Percentiles rank a stretch among this genome's conserved stretches.
phyloP scores from a whole-genome alignment of 2,888 invertebrate genomes.

The Euzophera pinguis region DNA sequence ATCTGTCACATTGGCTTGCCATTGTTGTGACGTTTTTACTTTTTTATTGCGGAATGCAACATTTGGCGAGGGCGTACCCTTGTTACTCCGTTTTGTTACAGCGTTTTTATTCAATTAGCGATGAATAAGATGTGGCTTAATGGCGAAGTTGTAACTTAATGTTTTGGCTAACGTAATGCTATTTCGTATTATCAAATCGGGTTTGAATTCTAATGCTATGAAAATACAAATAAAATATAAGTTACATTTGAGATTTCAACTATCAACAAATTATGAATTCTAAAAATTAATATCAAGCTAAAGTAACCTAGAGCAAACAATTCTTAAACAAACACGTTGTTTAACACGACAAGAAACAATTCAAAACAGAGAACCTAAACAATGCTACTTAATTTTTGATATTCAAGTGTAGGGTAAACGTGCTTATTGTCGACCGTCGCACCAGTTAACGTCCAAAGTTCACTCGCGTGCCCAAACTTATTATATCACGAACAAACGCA shows the following conservation, averaged over 20 bases:
- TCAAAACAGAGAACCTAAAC: constrained; percentile 5
- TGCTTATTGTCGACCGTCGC: constrained; percentile 2
- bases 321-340: not conserved
- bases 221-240: too few relatives aligned
- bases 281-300: too few relatives aligned
- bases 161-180: not conserved
- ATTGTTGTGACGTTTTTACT: constrained; percentile 57
- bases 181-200: too few relatives aligned
- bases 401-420: constrained; percentile 6
- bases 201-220: too few relatives aligned
- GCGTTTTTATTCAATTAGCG: constrained; percentile 53
- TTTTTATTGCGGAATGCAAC: constrained; percentile 43
- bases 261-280: too few relatives aligned
- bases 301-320: not conserved
- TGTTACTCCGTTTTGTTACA: constrained; percentile 44
- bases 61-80: constrained; percentile 58
- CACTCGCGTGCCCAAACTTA: constrained; percentile 29
- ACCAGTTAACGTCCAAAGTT: constrained; percentile 14
- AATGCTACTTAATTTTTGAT: constrained; percentile 9
- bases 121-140: constrained; percentile 23
- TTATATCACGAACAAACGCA: constrained; percentile 31
- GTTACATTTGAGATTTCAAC: too few relatives aligned
- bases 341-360: constrained; percentile 6
- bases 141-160: constrained; percentile 11
- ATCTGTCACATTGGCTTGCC: constrained; percentile 66